Evolutionary conservation across 23 tunicate species (phyloP), one percentile per base, ranked within the genome.

Genomic region (Clavelina lepadiformis): DNA sequence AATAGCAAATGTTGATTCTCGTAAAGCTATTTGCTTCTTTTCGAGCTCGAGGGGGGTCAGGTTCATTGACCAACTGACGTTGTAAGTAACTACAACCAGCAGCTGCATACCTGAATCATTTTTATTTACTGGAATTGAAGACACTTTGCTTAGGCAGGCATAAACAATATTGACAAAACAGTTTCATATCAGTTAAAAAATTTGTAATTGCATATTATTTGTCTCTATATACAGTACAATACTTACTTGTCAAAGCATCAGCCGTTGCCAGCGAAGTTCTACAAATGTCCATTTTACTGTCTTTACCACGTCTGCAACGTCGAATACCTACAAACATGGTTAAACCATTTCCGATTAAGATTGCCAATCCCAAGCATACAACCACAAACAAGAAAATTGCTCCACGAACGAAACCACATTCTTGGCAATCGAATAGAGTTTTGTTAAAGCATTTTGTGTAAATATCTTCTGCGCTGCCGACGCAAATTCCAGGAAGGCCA

Each of bases 241-340:
- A n/a, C 64, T 34, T 54, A 72, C 78, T 68, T 8, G 67, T 37
- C 41, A 72, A n/a, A 38, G 31, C 15, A 68, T 72, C 78, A 37
- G 78, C 78, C 20, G 59, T 44, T 28, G 78, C 78, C 3, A 72
- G 68, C 19, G 78, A 72, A 4, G 29, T 58, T 44, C 60, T 72
- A 29, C 65, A 59, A 33, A 58, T n/a, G 59, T 72, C 78, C 67
- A 72, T 59, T 45, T 72, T 72, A 41, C 59, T 58, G n/a, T n/a
- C 19, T 29, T 58, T 59, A 26, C 68, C 58, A 41, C 31, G 28
- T 23, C 33, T 72, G 21, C 59, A 34, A 1, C 41, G 31, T 11
- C 52, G 64, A 56, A 33, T 28, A 11, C 64, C 68, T 46, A 72
- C 78, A 2, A 45, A 11, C 57, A 59, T 28, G 1, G 59, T 59